Conservation (phyloP, 2,797 vertebrate species). For the Passerculus sandwichensis region DNA sequence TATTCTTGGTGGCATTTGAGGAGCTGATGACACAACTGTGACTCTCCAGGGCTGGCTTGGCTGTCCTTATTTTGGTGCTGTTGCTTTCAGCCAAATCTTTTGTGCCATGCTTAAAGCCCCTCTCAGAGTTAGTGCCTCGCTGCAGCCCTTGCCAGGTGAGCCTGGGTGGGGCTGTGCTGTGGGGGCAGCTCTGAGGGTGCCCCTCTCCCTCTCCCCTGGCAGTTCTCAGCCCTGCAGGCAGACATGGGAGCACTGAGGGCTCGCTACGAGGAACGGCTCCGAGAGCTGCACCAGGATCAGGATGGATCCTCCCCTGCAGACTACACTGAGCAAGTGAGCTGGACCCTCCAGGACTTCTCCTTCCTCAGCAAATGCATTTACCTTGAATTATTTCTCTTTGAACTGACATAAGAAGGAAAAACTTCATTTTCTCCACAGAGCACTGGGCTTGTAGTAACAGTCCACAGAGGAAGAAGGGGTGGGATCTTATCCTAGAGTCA, state of each 20-base stretch:
- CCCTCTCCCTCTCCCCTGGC: not conserved
- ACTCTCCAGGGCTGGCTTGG: not conserved
- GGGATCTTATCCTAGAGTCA: not conserved
- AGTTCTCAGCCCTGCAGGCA: constrained; percentile 82
- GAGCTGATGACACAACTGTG: not conserved
- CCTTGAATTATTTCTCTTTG: not conserved
- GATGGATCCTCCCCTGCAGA: constrained; percentile 31
- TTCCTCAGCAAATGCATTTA: not conserved
- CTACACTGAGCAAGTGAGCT: constrained; percentile 85
- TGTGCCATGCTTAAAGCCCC: not conserved
- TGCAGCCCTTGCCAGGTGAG: rapidly evolving
- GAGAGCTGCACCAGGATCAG: constrained; percentile 60
- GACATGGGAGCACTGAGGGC: constrained; percentile 68
- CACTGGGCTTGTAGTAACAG: not conserved
- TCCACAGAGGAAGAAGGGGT: not conserved
- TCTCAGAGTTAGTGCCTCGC: not conserved
- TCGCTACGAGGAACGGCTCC: constrained; percentile 72
- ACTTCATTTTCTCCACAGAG: rapidly evolving
- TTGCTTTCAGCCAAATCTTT: not conserved
- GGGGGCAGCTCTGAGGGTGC: not conserved
- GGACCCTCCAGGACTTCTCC: not conserved
- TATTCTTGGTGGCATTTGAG: not conserved
- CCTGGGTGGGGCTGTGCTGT: rapidly evolving
- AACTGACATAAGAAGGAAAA: not conserved
- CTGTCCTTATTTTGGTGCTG: not conserved